Base-by-base conservation (phyloP, 2,888 invertebrate genomes). In the Furcula furcula region DNA sequence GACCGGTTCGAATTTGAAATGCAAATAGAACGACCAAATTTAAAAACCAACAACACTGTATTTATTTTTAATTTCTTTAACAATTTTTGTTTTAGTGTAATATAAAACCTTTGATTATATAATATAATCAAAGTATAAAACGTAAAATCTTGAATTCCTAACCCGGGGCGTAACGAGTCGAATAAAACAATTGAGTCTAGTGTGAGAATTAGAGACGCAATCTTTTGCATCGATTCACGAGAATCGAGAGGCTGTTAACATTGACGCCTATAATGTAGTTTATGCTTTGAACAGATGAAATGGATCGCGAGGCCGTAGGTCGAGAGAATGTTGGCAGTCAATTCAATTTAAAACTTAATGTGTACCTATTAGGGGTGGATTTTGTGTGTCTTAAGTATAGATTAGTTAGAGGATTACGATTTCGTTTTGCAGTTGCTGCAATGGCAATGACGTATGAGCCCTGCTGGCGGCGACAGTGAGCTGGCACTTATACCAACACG, bases 241-340 rank as follows among this genome's bases (percentile, higher is more conserved):
- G 82, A 81, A 83, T 85, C 84, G 83, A 83, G 72, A 75, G 77
- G 80, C 71, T 83, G 84, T 86, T 86, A 84, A 83, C 83, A 84
- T 85, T 86, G 86, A 85, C 85, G 85, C 84, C 80, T 77, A 76
- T 70, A 71, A 56, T 68, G 76, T 76, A 82, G 76, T 85, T 85
- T 85, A 86, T 86, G 83, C 75, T 75, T 69, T 49, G 65, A 61
- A 62, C 76, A 84, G 84, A 81, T 84, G 85, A 84, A 84, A 84
- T 81, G 82, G 79, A 83, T 84, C 85, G 75, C 55, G 70, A 59
- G 81, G 83, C 79, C 81, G 81, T 76, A 84, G 85, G 84, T 83
- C 82, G 82, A 57, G 54, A 55, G 46, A 50, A 34, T 36, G 35
- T 32, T 34, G 36, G 27, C 19, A 18, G 33, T 30, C 37, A 28